These are phyloP conservation scores for Gari tellinella DNA, from an alignment of 2,888 invertebrate species.

Conservation along the genomic window DNA sequence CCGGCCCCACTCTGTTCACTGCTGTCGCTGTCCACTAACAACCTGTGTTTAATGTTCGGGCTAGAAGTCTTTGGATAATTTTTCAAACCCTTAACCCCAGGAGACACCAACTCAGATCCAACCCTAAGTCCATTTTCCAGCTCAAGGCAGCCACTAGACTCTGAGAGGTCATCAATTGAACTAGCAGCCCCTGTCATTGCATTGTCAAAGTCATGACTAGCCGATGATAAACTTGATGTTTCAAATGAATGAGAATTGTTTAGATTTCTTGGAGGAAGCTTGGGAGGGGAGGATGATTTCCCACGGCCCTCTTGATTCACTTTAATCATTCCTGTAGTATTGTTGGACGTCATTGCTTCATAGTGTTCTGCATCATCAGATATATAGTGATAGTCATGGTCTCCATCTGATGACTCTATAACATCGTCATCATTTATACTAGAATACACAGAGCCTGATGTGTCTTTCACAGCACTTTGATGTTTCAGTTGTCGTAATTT, in stretches of 20 bases:
- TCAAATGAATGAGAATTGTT: conserved; percentile 51
- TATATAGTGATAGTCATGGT: conserved; percentile 75
- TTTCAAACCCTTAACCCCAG: conserved; percentile 23
- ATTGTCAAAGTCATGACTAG: conserved; percentile 51
- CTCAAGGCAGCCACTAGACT: conserved; percentile 43
- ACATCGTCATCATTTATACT: conserved; percentile 48
- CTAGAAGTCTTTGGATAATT: conserved; percentile 54
- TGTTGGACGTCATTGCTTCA: not conserved
- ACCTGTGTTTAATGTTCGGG: conserved; percentile 36
- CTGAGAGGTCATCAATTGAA: conserved; percentile 51
- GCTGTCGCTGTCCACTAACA: conserved; percentile 30
- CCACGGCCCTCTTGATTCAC: conserved; percentile 4
- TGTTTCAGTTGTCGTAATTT: conserved; percentile 4
- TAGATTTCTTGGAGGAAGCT: conserved; percentile 68
- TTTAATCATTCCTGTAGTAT: conserved; percentile 10
- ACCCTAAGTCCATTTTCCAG: conserved; percentile 5
- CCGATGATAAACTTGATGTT: conserved; percentile 53
- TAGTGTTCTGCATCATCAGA: conserved; percentile 50
- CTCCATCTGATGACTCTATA: conserved; percentile 41
- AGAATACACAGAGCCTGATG: conserved; percentile 49
- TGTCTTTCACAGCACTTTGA: not conserved
- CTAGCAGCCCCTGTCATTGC: conserved; percentile 43
- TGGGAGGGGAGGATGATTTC: conserved; percentile 63
- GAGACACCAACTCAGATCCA: conserved; percentile 12
- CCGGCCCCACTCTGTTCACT: conserved; percentile 23